Evolutionary conservation across 2,888 invertebrate species (phyloP).

Genomic region (Pristionchus fissidentatus): DNA sequence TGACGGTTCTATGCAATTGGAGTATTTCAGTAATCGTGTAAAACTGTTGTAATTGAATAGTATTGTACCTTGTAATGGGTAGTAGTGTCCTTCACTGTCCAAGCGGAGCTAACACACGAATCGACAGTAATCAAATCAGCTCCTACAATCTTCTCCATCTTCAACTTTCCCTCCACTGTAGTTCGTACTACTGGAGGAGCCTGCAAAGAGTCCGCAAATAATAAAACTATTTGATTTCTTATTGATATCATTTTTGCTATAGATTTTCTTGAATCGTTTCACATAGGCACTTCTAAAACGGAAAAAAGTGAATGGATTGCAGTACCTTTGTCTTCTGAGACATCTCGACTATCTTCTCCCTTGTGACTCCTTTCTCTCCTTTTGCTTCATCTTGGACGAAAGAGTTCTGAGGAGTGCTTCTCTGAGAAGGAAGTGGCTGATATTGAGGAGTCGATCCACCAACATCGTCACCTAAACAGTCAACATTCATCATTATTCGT

Average conservation of each 20-base stretch:
- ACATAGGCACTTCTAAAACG: not conserved
- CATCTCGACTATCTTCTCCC: constrained; percentile 44
- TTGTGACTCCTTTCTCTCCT: constrained; percentile 27
- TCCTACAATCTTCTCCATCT: constrained; percentile 73
- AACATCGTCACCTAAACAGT: not conserved
- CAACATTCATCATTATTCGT: not conserved
- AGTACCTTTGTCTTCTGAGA: constrained; percentile 38
- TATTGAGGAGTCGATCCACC: constrained; percentile 41
- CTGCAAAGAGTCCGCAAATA: not conserved
- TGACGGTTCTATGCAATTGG: too few species aligned
- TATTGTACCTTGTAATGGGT: constrained; percentile 72
- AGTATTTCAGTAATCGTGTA: too few species aligned
- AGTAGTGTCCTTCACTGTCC: constrained; percentile 72
- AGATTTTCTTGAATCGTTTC: not conserved
- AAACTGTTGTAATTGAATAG: not conserved
- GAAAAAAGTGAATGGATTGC: not conserved
- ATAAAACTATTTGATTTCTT: not conserved
- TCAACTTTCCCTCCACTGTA: constrained; percentile 74
- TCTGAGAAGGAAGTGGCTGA: constrained; percentile 30
- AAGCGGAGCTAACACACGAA: constrained; percentile 66
- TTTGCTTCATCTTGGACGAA: constrained; percentile 33
- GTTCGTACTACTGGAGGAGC: constrained; percentile 68
- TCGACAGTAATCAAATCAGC: constrained; percentile 69
- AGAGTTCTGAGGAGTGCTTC: constrained; percentile 40
- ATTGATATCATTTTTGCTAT: not conserved